phyloP scores from a whole-genome alignment of 2,113 vertebrate genomes.

The Malurus cyaneus region DNA sequence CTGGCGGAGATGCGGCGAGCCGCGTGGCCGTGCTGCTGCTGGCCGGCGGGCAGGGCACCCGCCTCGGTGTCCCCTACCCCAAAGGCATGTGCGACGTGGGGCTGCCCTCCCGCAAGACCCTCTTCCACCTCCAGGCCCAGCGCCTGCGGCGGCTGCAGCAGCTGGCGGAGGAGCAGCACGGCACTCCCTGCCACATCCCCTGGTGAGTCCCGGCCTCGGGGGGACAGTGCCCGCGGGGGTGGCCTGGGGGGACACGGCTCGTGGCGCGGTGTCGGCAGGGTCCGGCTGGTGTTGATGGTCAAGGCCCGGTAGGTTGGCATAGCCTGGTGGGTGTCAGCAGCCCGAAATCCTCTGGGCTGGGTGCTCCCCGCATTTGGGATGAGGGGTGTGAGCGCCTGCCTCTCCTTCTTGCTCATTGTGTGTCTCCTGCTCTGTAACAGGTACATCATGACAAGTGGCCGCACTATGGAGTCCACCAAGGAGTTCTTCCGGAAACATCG shows the following conservation, averaged over 20 bases:
- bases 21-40: conserved; percentile 86
- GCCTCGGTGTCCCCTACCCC: conserved; percentile 91
- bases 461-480: conserved; percentile 89
- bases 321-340: background rate
- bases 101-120: conserved; percentile 92
- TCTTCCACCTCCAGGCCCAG: conserved; percentile 96
- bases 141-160: conserved; percentile 89
- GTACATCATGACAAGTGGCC: conserved; percentile 98
- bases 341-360: fast-evolving
- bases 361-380: fast-evolving
- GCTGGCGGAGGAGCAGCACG: conserved; percentile 81
- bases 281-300: fast-evolving
- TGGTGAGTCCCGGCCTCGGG: conserved; percentile 75
- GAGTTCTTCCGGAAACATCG: conserved; percentile 86
- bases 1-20: conserved; percentile 44
- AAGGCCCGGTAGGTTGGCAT: fast-evolving
- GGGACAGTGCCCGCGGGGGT: fast-evolving
- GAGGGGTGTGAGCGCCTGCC: background rate
- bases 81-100: conserved; percentile 98
- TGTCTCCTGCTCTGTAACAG: conserved; percentile 64
- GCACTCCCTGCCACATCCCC: conserved; percentile 83
- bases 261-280: fast-evolving
- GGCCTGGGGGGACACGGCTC: background rate
- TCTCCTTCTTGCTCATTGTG: background rate
- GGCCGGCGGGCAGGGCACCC: conserved; percentile 93